Percentiles rank a stretch among this genome's conserved stretches.
Conservation (phyloP, 2,888 invertebrate species). For the Sylvicola cinctus region DNA sequence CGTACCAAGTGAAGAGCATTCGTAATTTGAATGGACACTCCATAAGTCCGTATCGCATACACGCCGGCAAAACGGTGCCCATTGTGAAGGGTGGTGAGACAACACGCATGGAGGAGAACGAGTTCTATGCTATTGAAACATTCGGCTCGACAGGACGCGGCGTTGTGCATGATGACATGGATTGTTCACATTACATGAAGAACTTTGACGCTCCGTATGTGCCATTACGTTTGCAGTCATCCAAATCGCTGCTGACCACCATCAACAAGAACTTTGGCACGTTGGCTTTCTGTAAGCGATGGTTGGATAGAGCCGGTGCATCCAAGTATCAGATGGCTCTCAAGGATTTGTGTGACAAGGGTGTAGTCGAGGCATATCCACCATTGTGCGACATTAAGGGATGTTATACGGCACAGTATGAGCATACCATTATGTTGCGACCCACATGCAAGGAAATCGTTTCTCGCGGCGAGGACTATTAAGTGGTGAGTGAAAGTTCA, state of each 20-base stretch:
- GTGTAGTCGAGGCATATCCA: slow-evolving; percentile 95
- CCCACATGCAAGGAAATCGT: slow-evolving; percentile 98
- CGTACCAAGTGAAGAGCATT: slow-evolving; percentile 91
- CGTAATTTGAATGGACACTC: slow-evolving; percentile 97
- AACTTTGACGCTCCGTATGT: slow-evolving; percentile 87
- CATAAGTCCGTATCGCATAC: slow-evolving; percentile 94
- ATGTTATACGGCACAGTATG: slow-evolving; percentile 97
- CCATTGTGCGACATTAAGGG: slow-evolving; percentile 94
- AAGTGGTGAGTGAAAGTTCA: slow-evolving; percentile 16
- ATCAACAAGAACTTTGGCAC: slow-evolving; percentile 97
- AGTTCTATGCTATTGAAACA: slow-evolving; percentile 98
- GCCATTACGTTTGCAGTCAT: slow-evolving; percentile 79
- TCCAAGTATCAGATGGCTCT: slow-evolving; percentile 96
- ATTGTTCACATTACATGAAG: slow-evolving; percentile 99
- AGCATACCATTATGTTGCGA: slow-evolving; percentile 91
- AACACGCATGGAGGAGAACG: slow-evolving; percentile 96
- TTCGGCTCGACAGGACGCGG: slow-evolving; percentile 95
- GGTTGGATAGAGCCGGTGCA: slow-evolving; percentile 93
- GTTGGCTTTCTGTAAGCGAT: slow-evolving; percentile 94
- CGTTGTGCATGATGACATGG: slow-evolving; percentile 95
- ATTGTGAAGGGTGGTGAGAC: slow-evolving; percentile 98
- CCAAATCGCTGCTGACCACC: slow-evolving; percentile 72
- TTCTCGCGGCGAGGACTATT: slow-evolving; percentile 92
- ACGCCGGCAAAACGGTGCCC: slow-evolving; percentile 96
- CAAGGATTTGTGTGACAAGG: slow-evolving; percentile 95